Conservation (phyloP, 2,888 invertebrate species). For the Platycnemis pennipes region DNA sequence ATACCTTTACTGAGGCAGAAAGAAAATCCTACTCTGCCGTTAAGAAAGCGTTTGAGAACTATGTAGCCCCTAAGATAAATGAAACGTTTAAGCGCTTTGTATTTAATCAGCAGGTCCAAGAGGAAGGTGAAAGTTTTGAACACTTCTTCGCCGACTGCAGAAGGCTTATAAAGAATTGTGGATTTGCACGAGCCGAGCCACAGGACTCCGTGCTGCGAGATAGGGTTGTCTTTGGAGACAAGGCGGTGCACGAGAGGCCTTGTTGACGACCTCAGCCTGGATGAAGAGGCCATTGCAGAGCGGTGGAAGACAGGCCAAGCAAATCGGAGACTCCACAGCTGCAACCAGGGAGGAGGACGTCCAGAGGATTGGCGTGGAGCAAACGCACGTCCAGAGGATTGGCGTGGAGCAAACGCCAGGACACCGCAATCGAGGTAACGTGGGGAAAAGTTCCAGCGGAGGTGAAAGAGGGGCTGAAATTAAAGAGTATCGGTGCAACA, state of each 20-base stretch:
- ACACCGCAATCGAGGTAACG: neutral
- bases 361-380: neutral
- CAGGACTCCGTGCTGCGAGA: constrained; percentile 11
- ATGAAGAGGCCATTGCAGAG: neutral
- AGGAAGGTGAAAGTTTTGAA: neutral
- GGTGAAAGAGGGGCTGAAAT: neutral
- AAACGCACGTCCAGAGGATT: too few species aligned
- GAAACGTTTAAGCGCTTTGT: neutral
- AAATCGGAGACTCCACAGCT: neutral
- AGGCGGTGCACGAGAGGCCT: constrained; percentile 4
- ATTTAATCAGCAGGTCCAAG: neutral
- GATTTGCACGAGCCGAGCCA: neutral
- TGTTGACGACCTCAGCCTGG: neutral
- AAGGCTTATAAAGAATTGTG: neutral
- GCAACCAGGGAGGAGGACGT: neutral
- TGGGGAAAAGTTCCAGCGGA: too few species aligned
- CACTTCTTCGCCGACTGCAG: constrained; percentile 9
- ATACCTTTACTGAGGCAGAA: too few species aligned
- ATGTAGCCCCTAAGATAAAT: neutral
- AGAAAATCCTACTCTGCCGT: neutral
- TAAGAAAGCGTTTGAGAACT: neutral
- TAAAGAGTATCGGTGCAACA: neutral
- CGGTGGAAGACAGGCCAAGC: neutral
- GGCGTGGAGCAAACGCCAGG: too few species aligned
- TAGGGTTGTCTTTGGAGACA: neutral